These are phyloP conservation scores for Dicaeum eximium DNA, from an alignment of 2,113 vertebrate species.

Conservation along the genomic window DNA sequence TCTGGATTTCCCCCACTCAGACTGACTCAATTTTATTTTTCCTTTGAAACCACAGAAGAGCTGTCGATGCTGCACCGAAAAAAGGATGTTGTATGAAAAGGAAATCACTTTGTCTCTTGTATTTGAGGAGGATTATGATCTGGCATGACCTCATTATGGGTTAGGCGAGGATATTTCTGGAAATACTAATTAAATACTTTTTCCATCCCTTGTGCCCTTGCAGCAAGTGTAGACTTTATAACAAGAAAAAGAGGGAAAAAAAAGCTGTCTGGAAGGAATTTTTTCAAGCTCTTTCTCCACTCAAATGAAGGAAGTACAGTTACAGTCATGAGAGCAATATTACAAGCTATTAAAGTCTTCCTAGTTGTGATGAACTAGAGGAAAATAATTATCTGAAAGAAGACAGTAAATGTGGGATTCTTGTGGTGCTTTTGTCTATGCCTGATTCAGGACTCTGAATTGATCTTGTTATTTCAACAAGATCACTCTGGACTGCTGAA, in stretches of 20 bases:
- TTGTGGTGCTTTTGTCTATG: background rate
- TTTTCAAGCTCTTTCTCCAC: slow-evolving; percentile 16
- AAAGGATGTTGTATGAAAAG: slow-evolving; percentile 51
- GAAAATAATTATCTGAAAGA: slow-evolving; percentile 29
- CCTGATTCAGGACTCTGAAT: background rate
- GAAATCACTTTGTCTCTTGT: slow-evolving; percentile 62
- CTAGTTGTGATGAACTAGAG: background rate
- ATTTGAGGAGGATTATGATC: slow-evolving; percentile 68
- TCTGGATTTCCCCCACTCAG: background rate
- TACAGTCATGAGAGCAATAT: slow-evolving; percentile 35
- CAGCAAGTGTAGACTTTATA: slow-evolving; percentile 42
- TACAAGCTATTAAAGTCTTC: slow-evolving; percentile 39
- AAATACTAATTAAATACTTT: slow-evolving; percentile 73
- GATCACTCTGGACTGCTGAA: background rate
- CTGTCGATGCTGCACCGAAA: slow-evolving; percentile 32
- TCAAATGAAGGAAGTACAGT: slow-evolving; percentile 32
- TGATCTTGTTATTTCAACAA: background rate
- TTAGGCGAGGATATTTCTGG: slow-evolving; percentile 68
- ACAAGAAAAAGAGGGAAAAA: slow-evolving; percentile 8
- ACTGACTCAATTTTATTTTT: slow-evolving; percentile 19
- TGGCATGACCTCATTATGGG: slow-evolving; percentile 67
- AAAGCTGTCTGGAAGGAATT: slow-evolving; percentile 28
- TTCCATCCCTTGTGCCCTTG: slow-evolving; percentile 60
- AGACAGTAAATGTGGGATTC: background rate
- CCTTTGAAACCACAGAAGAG: slow-evolving; percentile 32